A percentile compares a stretch with the other conserved stretches of the same genome.
Evolutionary conservation across 2,797 vertebrate genomes (phyloP).

Genomic region (Helarctos malayanus): DNA sequence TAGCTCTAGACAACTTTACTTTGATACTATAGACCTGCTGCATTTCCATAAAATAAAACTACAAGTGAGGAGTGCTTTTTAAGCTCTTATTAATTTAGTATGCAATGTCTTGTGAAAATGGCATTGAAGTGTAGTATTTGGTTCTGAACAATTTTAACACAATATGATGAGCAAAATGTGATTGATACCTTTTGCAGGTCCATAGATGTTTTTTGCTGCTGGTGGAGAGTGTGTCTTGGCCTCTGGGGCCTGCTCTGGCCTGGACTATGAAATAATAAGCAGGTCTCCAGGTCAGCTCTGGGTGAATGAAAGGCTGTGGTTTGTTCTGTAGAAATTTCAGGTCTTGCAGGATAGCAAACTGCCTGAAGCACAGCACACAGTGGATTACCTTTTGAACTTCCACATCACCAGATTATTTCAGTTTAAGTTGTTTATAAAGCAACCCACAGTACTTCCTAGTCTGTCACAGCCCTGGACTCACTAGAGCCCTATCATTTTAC

Average conservation of each 20-base stretch:
- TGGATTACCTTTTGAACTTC: slow-evolving; percentile 69
- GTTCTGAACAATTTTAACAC: neutral
- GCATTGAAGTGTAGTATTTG: neutral
- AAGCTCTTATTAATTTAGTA: neutral
- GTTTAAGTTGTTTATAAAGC: slow-evolving; percentile 65
- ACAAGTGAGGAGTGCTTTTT: neutral
- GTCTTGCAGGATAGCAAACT: neutral
- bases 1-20: neutral
- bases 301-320: neutral
- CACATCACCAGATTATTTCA: slow-evolving; percentile 36
- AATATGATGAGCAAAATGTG: neutral
- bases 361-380: neutral
- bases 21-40: neutral
- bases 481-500: slow-evolving; percentile 62
- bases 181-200: too few species aligned
- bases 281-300: neutral
- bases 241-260: neutral
- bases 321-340: slow-evolving; percentile 27
- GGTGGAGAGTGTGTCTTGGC: neutral
- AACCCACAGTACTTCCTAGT: slow-evolving; percentile 51
- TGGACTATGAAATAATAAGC: neutral
- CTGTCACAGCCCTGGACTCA: neutral
- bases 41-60: neutral
- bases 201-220: neutral
- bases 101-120: neutral